Evolutionary conservation across 2,113 vertebrate species (phyloP).

Genomic region (Mormyrus iriodes): DNA sequence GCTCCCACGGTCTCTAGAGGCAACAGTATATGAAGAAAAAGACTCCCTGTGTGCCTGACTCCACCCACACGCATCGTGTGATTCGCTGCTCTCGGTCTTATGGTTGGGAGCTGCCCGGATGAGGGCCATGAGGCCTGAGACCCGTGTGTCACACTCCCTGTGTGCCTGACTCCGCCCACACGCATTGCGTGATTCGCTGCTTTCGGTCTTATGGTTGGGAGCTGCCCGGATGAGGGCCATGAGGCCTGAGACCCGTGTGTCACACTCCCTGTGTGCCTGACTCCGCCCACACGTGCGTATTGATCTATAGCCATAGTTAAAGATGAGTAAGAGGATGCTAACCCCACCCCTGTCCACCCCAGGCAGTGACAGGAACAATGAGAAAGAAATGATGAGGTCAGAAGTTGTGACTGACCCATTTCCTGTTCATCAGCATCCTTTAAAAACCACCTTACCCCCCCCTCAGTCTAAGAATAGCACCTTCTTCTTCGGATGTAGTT

Average conservation of each 20-base stretch:
- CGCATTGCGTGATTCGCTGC: background rate
- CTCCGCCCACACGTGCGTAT: background rate
- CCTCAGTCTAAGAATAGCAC: background rate
- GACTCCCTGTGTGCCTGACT: too few relatives aligned
- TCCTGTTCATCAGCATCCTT: background rate
- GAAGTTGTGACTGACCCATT: background rate
- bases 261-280: background rate
- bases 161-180: background rate
- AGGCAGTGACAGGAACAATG: background rate
- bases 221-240: too few relatives aligned
- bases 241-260: background rate
- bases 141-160: background rate
- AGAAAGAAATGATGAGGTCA: background rate
- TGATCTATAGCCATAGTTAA: constrained; percentile 38
- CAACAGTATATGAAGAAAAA: background rate
- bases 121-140: background rate
- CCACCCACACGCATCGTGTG: background rate
- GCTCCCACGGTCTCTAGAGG: background rate
- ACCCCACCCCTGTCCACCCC: constrained; percentile 4
- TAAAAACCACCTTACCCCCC: background rate
- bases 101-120: background rate
- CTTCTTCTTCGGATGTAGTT: background rate
- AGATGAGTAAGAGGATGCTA: constrained; percentile 27
- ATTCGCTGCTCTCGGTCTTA: background rate
- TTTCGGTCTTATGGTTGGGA: background rate